Conservation (phyloP, 2,888 invertebrate species). For the Nymphalis urticae region DNA sequence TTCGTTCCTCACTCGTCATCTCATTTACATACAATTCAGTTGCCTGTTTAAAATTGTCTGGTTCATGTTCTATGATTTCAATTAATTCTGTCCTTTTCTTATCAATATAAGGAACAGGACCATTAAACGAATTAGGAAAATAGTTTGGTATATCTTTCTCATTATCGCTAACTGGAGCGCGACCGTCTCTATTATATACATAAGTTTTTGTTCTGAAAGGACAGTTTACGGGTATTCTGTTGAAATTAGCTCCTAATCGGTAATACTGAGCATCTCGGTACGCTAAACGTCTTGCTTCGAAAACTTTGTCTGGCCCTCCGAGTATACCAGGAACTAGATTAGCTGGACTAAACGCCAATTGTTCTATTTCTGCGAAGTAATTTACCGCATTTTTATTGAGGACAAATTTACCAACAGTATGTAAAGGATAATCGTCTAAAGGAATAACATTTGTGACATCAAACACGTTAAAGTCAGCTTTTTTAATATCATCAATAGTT, state of each 20-base stretch:
- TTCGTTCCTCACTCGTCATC: constrained; percentile 86
- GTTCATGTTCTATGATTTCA: constrained; percentile 85
- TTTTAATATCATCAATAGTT: constrained; percentile 89
- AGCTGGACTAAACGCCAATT: constrained; percentile 92
- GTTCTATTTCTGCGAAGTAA: constrained; percentile 95
- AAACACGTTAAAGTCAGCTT: constrained; percentile 91
- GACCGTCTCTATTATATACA: constrained; percentile 94
- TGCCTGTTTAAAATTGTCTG: constrained; percentile 93
- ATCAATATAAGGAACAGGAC: constrained; percentile 85
- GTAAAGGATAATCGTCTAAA: constrained; percentile 87
- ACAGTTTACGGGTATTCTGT: constrained; percentile 96
- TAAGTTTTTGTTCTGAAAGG: constrained; percentile 85
- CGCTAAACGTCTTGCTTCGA: constrained; percentile 90
- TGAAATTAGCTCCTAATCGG: constrained; percentile 93
- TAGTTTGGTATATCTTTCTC: constrained; percentile 95
- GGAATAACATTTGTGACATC: constrained; percentile 95
- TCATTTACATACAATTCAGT: constrained; percentile 88
- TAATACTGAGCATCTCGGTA: constrained; percentile 92
- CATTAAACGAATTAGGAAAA: constrained; percentile 95
- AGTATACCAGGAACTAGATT: constrained; percentile 95
- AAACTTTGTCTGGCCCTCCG: constrained; percentile 93
- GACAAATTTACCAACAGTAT: constrained; percentile 90
- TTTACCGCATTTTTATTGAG: constrained; percentile 93
- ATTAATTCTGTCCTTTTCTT: constrained; percentile 78
- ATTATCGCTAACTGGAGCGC: constrained; percentile 87